Conservation (phyloP, 1,140 invertebrate genomes). For the Anagrus nilaparvatae region DNA sequence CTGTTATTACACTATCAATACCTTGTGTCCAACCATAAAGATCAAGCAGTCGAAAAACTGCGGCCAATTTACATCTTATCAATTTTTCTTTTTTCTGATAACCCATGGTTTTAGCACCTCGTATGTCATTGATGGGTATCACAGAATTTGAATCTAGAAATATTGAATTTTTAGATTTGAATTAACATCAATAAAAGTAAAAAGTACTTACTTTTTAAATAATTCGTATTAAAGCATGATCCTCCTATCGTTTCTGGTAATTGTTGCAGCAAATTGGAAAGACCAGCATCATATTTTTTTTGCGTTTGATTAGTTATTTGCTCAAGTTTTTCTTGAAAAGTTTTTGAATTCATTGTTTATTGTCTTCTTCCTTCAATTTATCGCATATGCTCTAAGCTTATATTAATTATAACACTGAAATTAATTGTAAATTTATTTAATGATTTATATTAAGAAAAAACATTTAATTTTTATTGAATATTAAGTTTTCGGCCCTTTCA, state of each 20-base stretch:
- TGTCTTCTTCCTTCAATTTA: slow-evolving; percentile 96
- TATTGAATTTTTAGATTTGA: neutral
- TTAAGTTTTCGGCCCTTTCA: too few species aligned
- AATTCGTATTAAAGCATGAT: slow-evolving; percentile 48
- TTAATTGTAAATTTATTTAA: too few species aligned
- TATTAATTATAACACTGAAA: slow-evolving; percentile 8
- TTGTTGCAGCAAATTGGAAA: slow-evolving; percentile 80
- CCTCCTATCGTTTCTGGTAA: slow-evolving; percentile 86
- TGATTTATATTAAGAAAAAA: too few species aligned
- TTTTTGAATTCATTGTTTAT: slow-evolving; percentile 91
- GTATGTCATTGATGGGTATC: slow-evolving; percentile 95
- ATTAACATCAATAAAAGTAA: neutral
- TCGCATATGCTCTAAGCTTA: slow-evolving; percentile 66
- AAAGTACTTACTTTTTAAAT: slow-evolving; percentile 42
- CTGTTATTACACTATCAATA: slow-evolving; percentile 61
- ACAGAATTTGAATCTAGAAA: slow-evolving; percentile 65
- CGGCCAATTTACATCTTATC: slow-evolving; percentile 90
- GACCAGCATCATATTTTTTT: slow-evolving; percentile 67
- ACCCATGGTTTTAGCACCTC: slow-evolving; percentile 86
- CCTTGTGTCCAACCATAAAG: slow-evolving; percentile 93
- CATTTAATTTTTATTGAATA: too few species aligned
- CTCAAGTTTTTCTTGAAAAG: slow-evolving; percentile 95
- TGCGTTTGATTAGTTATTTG: slow-evolving; percentile 92
- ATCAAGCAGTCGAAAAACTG: slow-evolving; percentile 91
- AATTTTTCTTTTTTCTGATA: slow-evolving; percentile 94